Evolutionary conservation across 2,113 vertebrate genomes (phyloP).

Genomic region (Prolemur simus): DNA sequence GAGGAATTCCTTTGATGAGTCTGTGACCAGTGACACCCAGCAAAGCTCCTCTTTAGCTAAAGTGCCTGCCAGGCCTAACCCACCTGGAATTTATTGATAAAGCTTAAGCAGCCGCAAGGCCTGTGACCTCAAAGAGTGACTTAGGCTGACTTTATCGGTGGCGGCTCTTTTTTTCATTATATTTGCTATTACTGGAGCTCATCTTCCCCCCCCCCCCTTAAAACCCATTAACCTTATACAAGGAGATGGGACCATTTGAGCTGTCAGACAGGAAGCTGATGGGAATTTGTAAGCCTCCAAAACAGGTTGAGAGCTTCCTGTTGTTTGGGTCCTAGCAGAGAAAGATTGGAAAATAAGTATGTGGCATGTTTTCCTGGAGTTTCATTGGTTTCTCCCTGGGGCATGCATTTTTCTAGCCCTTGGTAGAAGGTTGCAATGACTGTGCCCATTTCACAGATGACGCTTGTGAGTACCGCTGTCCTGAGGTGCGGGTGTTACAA

Average conservation of each 20-base stretch:
- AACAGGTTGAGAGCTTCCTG: not conserved
- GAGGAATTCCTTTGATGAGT: not conserved
- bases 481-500: fast-evolving
- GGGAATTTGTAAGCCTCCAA: not conserved
- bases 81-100: not conserved
- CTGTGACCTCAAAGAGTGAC: not conserved
- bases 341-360: not conserved
- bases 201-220: not conserved
- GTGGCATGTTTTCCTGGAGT: not conserved
- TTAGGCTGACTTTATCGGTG: not conserved
- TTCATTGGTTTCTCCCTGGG: not conserved
- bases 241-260: not conserved
- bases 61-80: not conserved
- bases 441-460: not conserved
- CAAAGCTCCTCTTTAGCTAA: not conserved
- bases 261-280: not conserved
- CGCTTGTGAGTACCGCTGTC: not conserved
- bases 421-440: not conserved
- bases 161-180: not conserved
- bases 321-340: not conserved
- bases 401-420: fast-evolving
- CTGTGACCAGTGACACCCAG: not conserved
- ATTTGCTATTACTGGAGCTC: conserved; percentile 15
- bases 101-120: not conserved
- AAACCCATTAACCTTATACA: conserved; percentile 21